Conservation (phyloP, 1,140 invertebrate genomes). For the Ostrea denselamellosa region DNA sequence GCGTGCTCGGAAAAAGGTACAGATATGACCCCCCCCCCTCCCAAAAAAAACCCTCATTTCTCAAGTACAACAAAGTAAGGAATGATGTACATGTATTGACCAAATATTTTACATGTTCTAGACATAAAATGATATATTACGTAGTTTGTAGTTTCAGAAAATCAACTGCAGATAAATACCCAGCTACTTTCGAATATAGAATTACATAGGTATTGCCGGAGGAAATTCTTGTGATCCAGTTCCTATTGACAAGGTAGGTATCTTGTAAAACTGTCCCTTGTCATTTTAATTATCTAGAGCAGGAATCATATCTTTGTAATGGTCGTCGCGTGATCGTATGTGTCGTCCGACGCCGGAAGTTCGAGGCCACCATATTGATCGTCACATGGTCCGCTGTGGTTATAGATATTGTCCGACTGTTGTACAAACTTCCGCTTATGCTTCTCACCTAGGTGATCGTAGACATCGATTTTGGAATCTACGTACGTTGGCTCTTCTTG, state of each 20-base stretch:
- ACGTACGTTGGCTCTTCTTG: neutral
- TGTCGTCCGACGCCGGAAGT: neutral
- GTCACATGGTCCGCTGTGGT: neutral
- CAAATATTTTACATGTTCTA: no score
- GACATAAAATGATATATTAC: no score
- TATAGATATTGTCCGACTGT: neutral
- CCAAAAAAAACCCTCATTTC: no score
- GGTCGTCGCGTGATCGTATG: neutral
- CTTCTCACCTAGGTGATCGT: neutral
- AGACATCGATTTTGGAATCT: neutral
- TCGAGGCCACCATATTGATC: neutral
- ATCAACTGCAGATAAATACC: no score
- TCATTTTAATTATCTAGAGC: neutral
- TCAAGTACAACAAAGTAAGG: no score
- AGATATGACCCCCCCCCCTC: no score
- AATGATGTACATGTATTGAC: no score
- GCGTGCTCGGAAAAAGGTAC: no score
- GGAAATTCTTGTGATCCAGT: no score
- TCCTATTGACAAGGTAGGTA: neutral
- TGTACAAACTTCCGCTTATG: neutral
- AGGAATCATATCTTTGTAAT: neutral
- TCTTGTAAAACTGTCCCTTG: neutral
- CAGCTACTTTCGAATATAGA: no score
- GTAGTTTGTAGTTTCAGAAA: no score
- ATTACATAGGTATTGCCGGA: no score